These are phyloP conservation scores for Tenthredo livida DNA, from an alignment of 2,888 invertebrate genomes.

Conservation along the genomic window DNA sequence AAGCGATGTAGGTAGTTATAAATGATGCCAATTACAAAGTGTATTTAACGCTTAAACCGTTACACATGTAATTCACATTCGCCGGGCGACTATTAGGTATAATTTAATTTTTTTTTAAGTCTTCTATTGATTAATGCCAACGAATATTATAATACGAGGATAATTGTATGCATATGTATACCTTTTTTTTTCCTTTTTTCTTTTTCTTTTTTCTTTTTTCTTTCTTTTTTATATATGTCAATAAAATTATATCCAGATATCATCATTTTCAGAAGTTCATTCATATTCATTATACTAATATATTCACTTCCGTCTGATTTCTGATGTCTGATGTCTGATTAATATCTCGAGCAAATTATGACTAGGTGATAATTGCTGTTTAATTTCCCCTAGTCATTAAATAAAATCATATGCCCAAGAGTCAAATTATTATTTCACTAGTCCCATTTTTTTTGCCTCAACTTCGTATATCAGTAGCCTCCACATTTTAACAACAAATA, in stretches of 20 bases:
- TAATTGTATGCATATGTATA: conserved; percentile 58
- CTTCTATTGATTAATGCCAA: conserved; percentile 32
- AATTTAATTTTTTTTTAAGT: background rate
- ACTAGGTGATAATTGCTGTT: background rate
- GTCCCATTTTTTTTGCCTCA: conserved; percentile 97
- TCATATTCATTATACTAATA: background rate
- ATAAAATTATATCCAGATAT: conserved; percentile 36
- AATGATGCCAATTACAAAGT: conserved; percentile 68
- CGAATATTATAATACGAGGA: conserved; percentile 54
- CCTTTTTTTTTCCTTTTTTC: conserved; percentile 56
- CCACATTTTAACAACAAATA: conserved; percentile 99
- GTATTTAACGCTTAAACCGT: conserved; percentile 67
- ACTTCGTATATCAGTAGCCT: conserved; percentile 99
- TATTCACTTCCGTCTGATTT: background rate
- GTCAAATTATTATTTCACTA: conserved; percentile 83
- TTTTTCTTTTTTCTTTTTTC: background rate
- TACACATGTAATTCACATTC: conserved; percentile 63
- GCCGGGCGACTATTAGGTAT: conserved; percentile 57
- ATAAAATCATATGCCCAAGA: background rate
- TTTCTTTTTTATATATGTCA: background rate
- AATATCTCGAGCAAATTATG: background rate
- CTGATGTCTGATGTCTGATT: background rate
- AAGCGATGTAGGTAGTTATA: conserved; percentile 8
- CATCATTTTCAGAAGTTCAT: conserved; percentile 10
- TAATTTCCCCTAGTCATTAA: background rate